These are phyloP conservation scores for Lutjanus erythropterus DNA, from an alignment of 2,113 vertebrate species.

Conservation along the genomic window DNA sequence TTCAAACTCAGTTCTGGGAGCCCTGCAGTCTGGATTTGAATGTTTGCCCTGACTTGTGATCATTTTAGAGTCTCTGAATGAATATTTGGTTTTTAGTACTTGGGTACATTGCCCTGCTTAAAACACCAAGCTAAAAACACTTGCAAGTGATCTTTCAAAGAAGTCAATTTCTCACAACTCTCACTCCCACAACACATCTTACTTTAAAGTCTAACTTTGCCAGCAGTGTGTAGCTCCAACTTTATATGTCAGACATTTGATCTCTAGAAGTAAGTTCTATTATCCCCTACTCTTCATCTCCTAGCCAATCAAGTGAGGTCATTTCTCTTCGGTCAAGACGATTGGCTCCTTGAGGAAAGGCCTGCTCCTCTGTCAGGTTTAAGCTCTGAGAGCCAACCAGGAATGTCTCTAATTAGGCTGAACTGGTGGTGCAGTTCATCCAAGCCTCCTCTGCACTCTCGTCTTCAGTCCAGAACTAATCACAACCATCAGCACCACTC, in stretches of 20 bases:
- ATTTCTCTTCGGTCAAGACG: conserved; percentile 52
- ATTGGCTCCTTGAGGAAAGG: conserved; percentile 45
- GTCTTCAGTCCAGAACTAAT: conserved; percentile 75
- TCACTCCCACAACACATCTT: neutral
- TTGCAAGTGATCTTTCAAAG: neutral
- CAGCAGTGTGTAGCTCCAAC: conserved; percentile 15
- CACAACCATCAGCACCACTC: conserved; percentile 72
- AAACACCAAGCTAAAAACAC: conserved; percentile 1
- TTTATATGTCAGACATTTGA: conserved; percentile 48
- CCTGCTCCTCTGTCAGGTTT: conserved; percentile 50
- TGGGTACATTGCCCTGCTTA: neutral
- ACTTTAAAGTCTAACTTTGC: neutral
- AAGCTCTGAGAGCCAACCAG: conserved; percentile 54
- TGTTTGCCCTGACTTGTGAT: neutral
- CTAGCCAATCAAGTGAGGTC: conserved; percentile 52
- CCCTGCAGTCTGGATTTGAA: neutral
- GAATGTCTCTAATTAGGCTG: conserved; percentile 69
- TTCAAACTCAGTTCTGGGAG: neutral
- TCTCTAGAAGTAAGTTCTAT: conserved; percentile 27
- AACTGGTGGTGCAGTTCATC: conserved; percentile 59
- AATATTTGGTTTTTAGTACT: neutral
- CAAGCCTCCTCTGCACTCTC: conserved; percentile 48
- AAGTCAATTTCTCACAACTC: neutral
- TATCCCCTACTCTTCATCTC: conserved; percentile 39
- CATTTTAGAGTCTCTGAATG: neutral